These are phyloP conservation scores for Agrochola litura DNA, from an alignment of 2,888 invertebrate species.

Conservation along the genomic window DNA sequence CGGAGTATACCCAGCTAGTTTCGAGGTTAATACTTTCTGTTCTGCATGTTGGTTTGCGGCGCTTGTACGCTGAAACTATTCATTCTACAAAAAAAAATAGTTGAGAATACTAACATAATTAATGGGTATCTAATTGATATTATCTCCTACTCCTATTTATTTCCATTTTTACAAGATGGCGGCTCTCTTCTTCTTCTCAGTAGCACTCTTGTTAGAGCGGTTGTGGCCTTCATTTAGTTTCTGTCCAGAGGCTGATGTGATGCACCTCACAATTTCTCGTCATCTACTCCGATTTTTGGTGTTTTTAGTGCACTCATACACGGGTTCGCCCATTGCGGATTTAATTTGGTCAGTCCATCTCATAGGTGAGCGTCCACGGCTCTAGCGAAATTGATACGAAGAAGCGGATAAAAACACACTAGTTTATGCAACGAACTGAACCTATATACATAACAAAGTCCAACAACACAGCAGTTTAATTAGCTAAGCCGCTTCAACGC, in stretches of 20 bases:
- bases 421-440: neutral
- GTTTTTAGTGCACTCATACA: too few species aligned
- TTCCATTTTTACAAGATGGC: neutral
- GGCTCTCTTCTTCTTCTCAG: too few species aligned
- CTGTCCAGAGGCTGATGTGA: too few species aligned
- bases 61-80: neutral
- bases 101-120: neutral
- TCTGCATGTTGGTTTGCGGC: neutral
- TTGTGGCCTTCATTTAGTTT: too few species aligned
- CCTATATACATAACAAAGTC: neutral
- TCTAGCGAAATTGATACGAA: neutral
- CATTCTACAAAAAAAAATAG: neutral
- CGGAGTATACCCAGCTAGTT: neutral
- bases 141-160: neutral
- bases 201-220: too few species aligned
- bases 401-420: too few species aligned
- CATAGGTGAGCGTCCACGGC: too few species aligned
- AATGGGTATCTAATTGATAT: neutral
- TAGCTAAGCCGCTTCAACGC: conserved; percentile 8
- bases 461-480: conserved; percentile 25
- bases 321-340: too few species aligned
- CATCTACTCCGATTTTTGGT: too few species aligned
- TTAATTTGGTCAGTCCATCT: too few species aligned
- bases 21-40: neutral
- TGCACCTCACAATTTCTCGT: too few species aligned